These are phyloP conservation scores for Eudemis profundana DNA, from an alignment of 2,888 invertebrate genomes.

Conservation along the genomic window DNA sequence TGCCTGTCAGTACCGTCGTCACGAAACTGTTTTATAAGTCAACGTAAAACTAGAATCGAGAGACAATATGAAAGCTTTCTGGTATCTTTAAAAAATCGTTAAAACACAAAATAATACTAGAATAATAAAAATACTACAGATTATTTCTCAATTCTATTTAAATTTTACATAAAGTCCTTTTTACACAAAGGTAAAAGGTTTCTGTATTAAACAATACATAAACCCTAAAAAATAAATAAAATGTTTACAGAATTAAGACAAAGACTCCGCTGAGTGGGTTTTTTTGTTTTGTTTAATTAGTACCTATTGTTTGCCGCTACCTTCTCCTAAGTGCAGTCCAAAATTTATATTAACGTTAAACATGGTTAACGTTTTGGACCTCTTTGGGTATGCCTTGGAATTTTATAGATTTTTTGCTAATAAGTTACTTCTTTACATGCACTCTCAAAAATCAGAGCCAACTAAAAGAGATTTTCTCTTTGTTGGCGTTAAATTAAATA, in stretches of 20 bases:
- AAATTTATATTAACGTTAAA: slow-evolving; percentile 30
- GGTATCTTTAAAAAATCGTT: too few relatives aligned
- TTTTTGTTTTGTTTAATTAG: slow-evolving; percentile 35
- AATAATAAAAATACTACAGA: too few relatives aligned
- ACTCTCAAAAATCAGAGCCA: too few relatives aligned
- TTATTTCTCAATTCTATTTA: too few relatives aligned
- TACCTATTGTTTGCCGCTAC: slow-evolving; percentile 29
- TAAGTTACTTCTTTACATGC: background rate
- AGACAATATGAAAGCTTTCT: too few relatives aligned
- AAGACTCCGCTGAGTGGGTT: slow-evolving; percentile 26
- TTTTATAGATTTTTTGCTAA: background rate
- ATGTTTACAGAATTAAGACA: slow-evolving; percentile 33
- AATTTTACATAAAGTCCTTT: background rate
- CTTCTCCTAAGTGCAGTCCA: slow-evolving; percentile 24
- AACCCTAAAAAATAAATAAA: slow-evolving; percentile 22
- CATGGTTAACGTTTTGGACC: slow-evolving; percentile 20
- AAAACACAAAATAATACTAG: too few relatives aligned
- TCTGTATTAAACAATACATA: slow-evolving; percentile 11
- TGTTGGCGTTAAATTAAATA: too few relatives aligned
- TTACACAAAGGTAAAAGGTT: too few relatives aligned
- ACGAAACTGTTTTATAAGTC: too few relatives aligned
- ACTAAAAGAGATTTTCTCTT: too few relatives aligned
- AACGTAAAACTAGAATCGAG: too few relatives aligned
- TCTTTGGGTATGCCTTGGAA: background rate
- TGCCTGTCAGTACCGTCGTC: too few relatives aligned